Base-by-base conservation (phyloP, 2,888 invertebrate species). In the Eurytoma californica region DNA sequence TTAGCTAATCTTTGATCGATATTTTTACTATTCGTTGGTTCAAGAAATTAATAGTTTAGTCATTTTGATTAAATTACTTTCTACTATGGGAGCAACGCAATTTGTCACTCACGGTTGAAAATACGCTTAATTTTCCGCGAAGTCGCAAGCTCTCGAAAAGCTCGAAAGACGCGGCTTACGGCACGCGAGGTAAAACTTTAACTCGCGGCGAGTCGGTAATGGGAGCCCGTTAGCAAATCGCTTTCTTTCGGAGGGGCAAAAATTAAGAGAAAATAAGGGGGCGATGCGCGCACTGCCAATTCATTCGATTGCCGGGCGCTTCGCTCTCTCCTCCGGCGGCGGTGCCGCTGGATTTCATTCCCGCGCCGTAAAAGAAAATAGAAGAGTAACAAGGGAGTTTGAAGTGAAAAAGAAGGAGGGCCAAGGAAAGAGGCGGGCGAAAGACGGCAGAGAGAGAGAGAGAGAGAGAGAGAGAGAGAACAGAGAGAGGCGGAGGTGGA, bases 331-430 rank as follows among this genome's bases (percentile, higher is more conserved):
- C 67, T 57, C 63, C 58, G 18, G 39, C 65, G 65, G 68, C 39
- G 39, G 39, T 7, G 39, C 39, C 9, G 9, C 39, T 60, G 70
- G 75, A 80, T 78, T 80, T 78, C 72, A 78, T 80, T 80, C 65
- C 55, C 16, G 63, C 58, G 75, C 58, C 55, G 68, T 75, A 78
- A 78, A 80, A 80, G 78, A 78, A 78, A 78, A 75, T 78, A 80
- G 66, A 77, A 49, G 60, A 78, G 66, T 24, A 24, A 49, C 30
- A 49, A 47, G n/a, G n/a, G 60, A 80, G 68, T 58, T 69, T 73
- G 47, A 60, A 60, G 69, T 39, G 58, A 72, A 72, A 39, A 39
- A 80, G 73, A 65, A 65, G 55, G 61, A 20, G 57, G 49, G 63
- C 61, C 28, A 28, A 47, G 55, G 24, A 0, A 51, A 72, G 63